These are phyloP conservation scores for Ellobius talpinus DNA, from an alignment of 2,113 vertebrate genomes.

Conservation along the genomic window DNA sequence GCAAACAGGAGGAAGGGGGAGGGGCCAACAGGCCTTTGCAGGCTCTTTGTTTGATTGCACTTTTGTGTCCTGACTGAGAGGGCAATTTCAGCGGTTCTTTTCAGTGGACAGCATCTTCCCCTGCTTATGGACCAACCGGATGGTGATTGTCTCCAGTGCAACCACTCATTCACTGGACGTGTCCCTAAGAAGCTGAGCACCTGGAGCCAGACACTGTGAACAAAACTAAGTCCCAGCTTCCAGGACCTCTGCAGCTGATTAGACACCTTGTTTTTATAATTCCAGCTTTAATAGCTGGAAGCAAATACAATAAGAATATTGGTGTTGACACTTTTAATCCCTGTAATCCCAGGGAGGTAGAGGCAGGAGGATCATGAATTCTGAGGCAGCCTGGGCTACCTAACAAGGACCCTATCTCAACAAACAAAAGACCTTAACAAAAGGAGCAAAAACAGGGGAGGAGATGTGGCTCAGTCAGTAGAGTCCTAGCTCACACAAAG, in stretches of 20 bases:
- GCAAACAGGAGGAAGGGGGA: background rate
- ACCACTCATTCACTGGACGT: background rate
- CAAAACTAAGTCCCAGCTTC: background rate
- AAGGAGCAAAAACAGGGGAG: background rate
- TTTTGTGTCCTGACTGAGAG: background rate
- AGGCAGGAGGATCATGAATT: background rate
- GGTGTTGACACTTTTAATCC: background rate
- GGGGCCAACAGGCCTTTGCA: background rate
- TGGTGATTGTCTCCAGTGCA: background rate
- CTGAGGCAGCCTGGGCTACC: background rate
- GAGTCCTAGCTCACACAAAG: background rate
- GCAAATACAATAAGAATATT: background rate
- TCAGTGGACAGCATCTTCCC: background rate
- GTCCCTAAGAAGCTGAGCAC: background rate
- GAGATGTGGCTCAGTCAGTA: background rate
- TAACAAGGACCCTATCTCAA: background rate
- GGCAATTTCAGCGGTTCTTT: background rate
- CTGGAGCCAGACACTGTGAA: background rate
- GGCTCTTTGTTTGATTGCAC: background rate
- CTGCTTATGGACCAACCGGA: background rate
- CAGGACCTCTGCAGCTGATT: background rate
- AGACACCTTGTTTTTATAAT: background rate
- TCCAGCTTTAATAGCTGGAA: slow-evolving; percentile 5
- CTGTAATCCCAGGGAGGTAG: background rate
- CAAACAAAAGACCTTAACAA: background rate